Percentiles rank a stretch among this genome's conserved stretches.
phyloP scores from a whole-genome alignment of 1,140 invertebrate genomes.

The Danaus plexippus region DNA sequence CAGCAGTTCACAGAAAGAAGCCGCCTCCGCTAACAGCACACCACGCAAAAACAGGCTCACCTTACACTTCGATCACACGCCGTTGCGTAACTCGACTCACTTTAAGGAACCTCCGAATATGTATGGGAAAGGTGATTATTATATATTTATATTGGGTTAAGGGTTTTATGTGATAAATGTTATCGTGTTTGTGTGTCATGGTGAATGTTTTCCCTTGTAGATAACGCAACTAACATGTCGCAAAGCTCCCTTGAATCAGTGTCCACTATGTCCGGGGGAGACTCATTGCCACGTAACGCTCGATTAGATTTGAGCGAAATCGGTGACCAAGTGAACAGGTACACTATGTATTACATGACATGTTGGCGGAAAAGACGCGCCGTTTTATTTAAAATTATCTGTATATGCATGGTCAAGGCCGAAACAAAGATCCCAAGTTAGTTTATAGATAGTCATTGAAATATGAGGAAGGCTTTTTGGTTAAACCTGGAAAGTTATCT shows the following conservation, averaged over 20 bases:
- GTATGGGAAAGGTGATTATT: slow-evolving; percentile 54
- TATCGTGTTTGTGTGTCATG: slow-evolving; percentile 12
- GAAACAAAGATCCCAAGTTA: no score
- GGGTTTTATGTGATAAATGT: slow-evolving; percentile 8
- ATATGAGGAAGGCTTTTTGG: no score
- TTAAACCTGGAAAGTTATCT: no score
- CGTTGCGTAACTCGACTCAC: slow-evolving; percentile 73
- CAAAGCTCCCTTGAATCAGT: slow-evolving; percentile 76
- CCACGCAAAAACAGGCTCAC: slow-evolving; percentile 68
- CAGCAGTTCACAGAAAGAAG: slow-evolving; percentile 43
- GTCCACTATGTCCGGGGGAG: slow-evolving; percentile 70
- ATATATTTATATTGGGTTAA: slow-evolving; percentile 1
- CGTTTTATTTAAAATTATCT: no score
- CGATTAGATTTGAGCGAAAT: slow-evolving; percentile 61
- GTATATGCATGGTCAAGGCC: no score
- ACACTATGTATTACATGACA: slow-evolving; percentile 11
- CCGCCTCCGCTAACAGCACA: slow-evolving; percentile 55
- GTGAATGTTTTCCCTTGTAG: slow-evolving; percentile 40
- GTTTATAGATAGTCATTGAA: no score
- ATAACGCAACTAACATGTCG: slow-evolving; percentile 59
- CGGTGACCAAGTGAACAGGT: slow-evolving; percentile 69
- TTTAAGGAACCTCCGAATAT: slow-evolving; percentile 76
- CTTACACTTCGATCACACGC: slow-evolving; percentile 73
- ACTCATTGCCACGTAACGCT: slow-evolving; percentile 56
- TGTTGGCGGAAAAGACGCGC: no score